phyloP scores from a whole-genome alignment of 2,888 invertebrate genomes.

The Ligdia adustata region DNA sequence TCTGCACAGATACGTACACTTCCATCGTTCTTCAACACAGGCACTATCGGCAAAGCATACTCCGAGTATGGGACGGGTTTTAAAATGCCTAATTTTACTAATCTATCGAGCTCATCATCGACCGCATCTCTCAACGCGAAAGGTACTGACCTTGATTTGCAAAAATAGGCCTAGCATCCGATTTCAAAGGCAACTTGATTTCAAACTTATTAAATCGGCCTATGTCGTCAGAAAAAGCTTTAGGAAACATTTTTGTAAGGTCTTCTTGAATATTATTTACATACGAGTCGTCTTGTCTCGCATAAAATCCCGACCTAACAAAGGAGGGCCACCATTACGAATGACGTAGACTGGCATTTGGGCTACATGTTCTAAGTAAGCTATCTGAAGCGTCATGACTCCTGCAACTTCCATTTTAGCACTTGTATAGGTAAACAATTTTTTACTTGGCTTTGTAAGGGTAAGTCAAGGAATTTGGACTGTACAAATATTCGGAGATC shows the following conservation, averaged over 20 bases:
- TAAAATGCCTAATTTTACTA: not conserved
- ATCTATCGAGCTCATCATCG: not conserved
- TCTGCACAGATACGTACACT: not conserved
- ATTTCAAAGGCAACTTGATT: not conserved
- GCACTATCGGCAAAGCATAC: not conserved
- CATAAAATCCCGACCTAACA: not conserved
- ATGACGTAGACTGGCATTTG: not conserved
- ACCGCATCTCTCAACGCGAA: not conserved
- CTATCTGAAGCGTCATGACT: not conserved
- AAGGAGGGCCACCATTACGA: not conserved
- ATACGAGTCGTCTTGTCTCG: not conserved
- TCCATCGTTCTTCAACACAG: not conserved
- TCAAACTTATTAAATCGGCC: not conserved
- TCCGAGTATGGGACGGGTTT: not conserved
- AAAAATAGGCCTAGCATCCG: not conserved
- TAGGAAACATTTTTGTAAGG: not conserved
- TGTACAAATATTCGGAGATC: not conserved
- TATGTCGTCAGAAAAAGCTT: not conserved
- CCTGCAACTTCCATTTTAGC: not conserved
- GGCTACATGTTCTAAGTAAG: not conserved
- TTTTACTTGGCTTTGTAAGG: not conserved
- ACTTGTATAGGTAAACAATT: not conserved
- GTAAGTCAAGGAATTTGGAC: too few relatives aligned
- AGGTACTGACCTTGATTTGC: not conserved
- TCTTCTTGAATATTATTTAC: not conserved